A percentile compares a stretch with the other conserved stretches of the same genome.
phyloP scores from a whole-genome alignment of 1,140 invertebrate genomes.

The Thaumetopoea pityocampa region DNA sequence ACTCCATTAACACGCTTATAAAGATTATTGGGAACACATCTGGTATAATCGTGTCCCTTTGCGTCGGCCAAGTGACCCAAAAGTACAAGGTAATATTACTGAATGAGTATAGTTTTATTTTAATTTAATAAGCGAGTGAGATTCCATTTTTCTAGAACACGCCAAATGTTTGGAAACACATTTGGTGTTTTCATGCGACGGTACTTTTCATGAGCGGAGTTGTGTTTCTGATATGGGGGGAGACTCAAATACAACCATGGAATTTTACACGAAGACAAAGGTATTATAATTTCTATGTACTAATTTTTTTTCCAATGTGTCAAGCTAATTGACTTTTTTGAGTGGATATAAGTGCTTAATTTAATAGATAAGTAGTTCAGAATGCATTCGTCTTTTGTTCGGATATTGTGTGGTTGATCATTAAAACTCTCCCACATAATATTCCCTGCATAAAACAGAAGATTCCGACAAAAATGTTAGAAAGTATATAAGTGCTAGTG shows the following conservation, averaged over 20 bases:
- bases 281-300: constrained; percentile 9
- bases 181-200: constrained; percentile 61
- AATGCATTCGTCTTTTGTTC: too few relatives aligned
- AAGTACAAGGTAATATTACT: constrained; percentile 36
- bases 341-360: too few relatives aligned
- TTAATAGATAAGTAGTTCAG: too few relatives aligned
- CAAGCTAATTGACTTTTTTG: too few relatives aligned
- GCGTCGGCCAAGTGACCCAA: constrained; percentile 50
- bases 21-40: constrained; percentile 61
- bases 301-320: too few relatives aligned
- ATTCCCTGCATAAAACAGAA: too few relatives aligned
- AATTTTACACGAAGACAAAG: constrained; percentile 38
- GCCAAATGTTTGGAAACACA: constrained; percentile 45
- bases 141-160: constrained; percentile 40
- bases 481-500: too few relatives aligned
- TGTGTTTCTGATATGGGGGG: constrained; percentile 55
- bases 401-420: too few relatives aligned
- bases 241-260: constrained; percentile 51
- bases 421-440: too few relatives aligned
- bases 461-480: too few relatives aligned
- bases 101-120: constrained; percentile 4
- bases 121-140: neutral
- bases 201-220: constrained; percentile 47
- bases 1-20: constrained; percentile 55
- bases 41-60: constrained; percentile 53